Percentiles rank a stretch among this genome's conserved stretches.
Conservation (phyloP, 2,888 invertebrate species). For the Cynaeus angustus region DNA sequence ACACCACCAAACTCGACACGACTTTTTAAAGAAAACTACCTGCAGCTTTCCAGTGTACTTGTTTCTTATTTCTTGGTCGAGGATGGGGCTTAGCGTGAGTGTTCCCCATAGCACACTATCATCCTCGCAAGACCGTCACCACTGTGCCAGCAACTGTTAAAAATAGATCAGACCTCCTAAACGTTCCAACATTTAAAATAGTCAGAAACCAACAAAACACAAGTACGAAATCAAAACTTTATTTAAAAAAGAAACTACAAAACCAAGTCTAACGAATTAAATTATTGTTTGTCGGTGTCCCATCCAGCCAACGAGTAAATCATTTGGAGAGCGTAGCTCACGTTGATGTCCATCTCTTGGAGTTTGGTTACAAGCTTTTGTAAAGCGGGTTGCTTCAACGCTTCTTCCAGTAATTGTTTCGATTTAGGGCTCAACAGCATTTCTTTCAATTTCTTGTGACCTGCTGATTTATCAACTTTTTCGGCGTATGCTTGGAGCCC, state of each 20-base stretch:
- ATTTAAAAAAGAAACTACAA: conserved; percentile 26
- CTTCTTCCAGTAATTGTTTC: conserved; percentile 55
- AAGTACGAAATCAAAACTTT: conserved; percentile 18
- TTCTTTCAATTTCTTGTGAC: conserved; percentile 15
- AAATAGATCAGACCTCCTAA: conserved; percentile 64
- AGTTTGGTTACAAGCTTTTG: conserved; percentile 50
- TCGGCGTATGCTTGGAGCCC: not conserved
- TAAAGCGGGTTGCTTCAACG: conserved; percentile 54
- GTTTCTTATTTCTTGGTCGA: conserved; percentile 79
- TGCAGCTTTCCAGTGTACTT: conserved; percentile 90
- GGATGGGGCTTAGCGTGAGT: conserved; percentile 77
- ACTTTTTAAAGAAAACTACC: conserved; percentile 73
- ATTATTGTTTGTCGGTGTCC: conserved; percentile 6
- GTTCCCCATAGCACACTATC: conserved; percentile 76
- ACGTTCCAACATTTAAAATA: conserved; percentile 46
- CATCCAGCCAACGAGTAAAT: conserved; percentile 15
- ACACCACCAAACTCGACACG: not conserved
- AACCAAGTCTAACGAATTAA: conserved; percentile 10
- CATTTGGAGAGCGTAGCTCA: conserved; percentile 37
- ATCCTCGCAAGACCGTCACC: conserved; percentile 62
- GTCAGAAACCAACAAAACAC: conserved; percentile 19
- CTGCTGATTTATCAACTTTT: not conserved
- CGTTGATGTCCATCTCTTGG: conserved; percentile 55
- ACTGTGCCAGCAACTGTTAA: conserved; percentile 63
- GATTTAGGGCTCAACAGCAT: conserved; percentile 55